Percentiles rank a stretch among this genome's conserved stretches.
phyloP scores from a whole-genome alignment of 2,888 invertebrate genomes.

The Spodoptera picta region DNA sequence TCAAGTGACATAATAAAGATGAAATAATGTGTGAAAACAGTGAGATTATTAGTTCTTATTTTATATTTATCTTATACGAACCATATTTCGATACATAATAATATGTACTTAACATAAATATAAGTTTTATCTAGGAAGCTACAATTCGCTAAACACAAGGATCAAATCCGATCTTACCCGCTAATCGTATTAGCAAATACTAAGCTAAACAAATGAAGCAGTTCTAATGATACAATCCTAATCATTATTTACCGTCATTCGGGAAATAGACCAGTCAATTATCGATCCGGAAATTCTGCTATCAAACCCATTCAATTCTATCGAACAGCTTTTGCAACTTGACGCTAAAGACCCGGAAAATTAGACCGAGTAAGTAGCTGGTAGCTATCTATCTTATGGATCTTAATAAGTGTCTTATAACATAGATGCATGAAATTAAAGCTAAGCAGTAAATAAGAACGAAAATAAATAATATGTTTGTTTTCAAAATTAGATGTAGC shows the following conservation, averaged over 20 bases:
- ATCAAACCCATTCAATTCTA: constrained; percentile 16
- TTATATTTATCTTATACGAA: too few species aligned
- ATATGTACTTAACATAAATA: too few species aligned
- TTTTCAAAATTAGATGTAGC: too few species aligned
- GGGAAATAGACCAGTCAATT: constrained; percentile 24
- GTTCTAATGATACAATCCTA: background rate
- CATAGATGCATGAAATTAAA: constrained; percentile 27
- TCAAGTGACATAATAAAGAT: too few species aligned
- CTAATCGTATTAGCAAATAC: background rate
- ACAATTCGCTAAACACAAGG: too few species aligned
- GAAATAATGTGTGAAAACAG: too few species aligned
- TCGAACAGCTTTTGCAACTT: constrained; percentile 26
- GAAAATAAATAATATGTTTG: too few species aligned
- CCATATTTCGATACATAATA: too few species aligned
- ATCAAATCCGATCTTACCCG: too few species aligned
- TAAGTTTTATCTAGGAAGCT: too few species aligned
- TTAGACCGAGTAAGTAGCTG: constrained; percentile 24
- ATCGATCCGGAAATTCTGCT: constrained; percentile 32
- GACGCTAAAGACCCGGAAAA: constrained; percentile 50
- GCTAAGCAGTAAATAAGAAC: background rate
- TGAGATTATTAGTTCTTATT: too few species aligned
- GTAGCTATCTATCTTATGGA: constrained; percentile 38
- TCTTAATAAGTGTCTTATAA: constrained; percentile 40
- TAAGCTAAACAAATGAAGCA: background rate
- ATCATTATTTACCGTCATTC: constrained; percentile 1